A percentile compares a stretch with the other conserved stretches of the same genome.
Conservation (phyloP, 2,113 vertebrate species). For the Mastomys natalensis region DNA sequence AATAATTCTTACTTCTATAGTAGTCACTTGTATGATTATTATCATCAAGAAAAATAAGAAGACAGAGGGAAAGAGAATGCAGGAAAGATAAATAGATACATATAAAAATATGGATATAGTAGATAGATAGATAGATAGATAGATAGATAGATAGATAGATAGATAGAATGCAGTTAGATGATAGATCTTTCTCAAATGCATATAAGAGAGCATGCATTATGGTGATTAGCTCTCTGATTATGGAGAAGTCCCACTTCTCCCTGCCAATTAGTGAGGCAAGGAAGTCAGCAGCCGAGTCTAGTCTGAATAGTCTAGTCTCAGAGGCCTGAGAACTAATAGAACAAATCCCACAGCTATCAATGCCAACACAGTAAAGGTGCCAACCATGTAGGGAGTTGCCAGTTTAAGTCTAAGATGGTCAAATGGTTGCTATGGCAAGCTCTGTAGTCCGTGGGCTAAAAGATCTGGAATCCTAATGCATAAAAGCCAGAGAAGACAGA, state of each 20-base stretch:
- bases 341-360: not conserved
- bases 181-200: not conserved
- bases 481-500: not conserved
- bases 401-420: not conserved
- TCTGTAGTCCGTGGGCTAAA: not conserved
- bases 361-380: not conserved
- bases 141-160: not conserved
- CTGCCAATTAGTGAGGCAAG: not conserved
- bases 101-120: not conserved
- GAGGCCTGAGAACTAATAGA: not conserved
- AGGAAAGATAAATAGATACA: not conserved
- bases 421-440: not conserved
- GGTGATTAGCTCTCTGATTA: not conserved
- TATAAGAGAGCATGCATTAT: not conserved
- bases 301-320: not conserved
- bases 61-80: not conserved
- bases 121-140: not conserved
- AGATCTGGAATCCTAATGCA: not conserved
- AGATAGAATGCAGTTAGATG: not conserved
- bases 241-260: not conserved
- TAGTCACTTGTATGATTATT: not conserved
- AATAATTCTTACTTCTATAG: not conserved
- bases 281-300: not conserved
- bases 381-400: not conserved
- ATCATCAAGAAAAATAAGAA: not conserved